Conservation (phyloP, 2,113 vertebrate genomes). For the Haemorhous mexicanus region DNA sequence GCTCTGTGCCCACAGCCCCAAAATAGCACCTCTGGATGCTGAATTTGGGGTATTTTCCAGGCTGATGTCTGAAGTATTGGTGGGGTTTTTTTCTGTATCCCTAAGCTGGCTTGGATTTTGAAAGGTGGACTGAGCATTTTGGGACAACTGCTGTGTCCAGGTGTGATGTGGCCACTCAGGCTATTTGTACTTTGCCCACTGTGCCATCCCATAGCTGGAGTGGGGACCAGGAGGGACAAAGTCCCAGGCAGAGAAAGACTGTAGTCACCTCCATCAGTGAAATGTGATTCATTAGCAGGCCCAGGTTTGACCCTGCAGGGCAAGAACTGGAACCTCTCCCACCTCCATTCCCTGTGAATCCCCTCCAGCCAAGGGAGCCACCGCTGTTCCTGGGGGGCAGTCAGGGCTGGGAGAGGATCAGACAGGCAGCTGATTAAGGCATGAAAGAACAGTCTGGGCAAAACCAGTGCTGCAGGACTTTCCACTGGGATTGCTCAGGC, state of each 20-base stretch:
- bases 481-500: not conserved
- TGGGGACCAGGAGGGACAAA: rapidly evolving
- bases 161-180: rapidly evolving
- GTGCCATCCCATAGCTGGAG: rapidly evolving
- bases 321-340: not conserved
- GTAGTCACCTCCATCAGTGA: not conserved
- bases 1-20: not conserved
- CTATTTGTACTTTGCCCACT: not conserved
- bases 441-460: not conserved
- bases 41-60: not conserved
- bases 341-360: not conserved
- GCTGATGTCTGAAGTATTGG: not conserved
- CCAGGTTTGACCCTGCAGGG: not conserved
- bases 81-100: not conserved
- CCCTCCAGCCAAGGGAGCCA: not conserved
- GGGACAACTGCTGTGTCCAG: not conserved
- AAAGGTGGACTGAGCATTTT: not conserved
- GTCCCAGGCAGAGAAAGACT: not conserved
- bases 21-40: not conserved
- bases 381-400: rapidly evolving
- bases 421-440: not conserved
- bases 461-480: not conserved
- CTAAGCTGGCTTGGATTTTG: not conserved
- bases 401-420: not conserved
- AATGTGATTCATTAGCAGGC: not conserved